Base-by-base conservation (phyloP, 2,113 vertebrate species). In the Gorilla gorilla region DNA sequence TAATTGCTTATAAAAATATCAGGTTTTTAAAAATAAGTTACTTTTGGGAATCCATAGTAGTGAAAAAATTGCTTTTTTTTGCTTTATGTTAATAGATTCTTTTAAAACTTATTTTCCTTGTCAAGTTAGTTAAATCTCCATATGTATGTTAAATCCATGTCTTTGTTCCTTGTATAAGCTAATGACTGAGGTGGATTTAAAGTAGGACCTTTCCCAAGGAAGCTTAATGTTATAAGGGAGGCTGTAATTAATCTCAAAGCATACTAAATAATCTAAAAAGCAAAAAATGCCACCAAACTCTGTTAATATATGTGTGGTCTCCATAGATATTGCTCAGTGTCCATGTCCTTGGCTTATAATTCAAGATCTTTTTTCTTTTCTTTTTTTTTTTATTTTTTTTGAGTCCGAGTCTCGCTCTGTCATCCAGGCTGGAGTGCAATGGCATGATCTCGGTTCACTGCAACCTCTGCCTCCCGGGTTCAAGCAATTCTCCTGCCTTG, bases 1-100 rank as follows among this genome's bases (percentile, higher is more conserved):
- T 85, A 94, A 87, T 96, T 89, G 72, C 45, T 78, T 3, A 48
- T 66, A 95, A 95, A 96, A 94, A 79, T 66, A 90, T 5, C 18
- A 35, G 5, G 16, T 32, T 94, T 87, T 59, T 3, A 83, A 75
- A 92, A 68, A 38, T 22, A 40, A 92, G 78, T 90, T 64, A 93
- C 43, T 75, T 61, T 68, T 89, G 68, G 57, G 87, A 76, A 73
- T 45, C 66, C 14, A 59, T 81, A 97, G 89, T 84, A 95, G 50
- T 95, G 23, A 97, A 76, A 92, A 14, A 70, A 38, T 64, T 38
- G 70, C 27, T 68, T 30, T 59, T 82, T 82, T 57, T 85, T 96
- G 6, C 73, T 40, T 90, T 45, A 73, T 93, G 30, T 55, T 90
- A 14, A 66, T 93, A 6, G 14, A 87, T 59, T 75, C 89, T 96